These are phyloP conservation scores for Holacanthus passer DNA, from an alignment of 2,113 vertebrate species.

Conservation along the genomic window DNA sequence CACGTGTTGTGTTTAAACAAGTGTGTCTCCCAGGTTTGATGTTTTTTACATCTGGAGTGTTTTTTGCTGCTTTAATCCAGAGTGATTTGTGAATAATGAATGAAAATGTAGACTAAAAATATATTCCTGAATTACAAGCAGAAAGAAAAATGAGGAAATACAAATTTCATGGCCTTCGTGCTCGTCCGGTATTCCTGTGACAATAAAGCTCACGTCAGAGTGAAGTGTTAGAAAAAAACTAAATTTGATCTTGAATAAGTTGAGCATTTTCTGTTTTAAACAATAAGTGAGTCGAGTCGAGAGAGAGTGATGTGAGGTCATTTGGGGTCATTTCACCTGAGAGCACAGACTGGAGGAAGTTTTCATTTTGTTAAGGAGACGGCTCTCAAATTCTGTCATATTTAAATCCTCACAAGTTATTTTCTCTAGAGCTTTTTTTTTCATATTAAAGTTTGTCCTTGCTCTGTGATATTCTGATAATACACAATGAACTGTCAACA, in stretches of 20 bases:
- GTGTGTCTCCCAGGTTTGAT: slow-evolving; percentile 23
- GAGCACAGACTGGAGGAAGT: background rate
- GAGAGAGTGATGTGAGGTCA: background rate
- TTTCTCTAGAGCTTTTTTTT: background rate
- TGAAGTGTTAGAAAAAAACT: background rate
- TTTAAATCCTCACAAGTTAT: background rate
- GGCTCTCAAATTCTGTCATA: background rate
- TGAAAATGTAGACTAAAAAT: slow-evolving; percentile 12
- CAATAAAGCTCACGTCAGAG: background rate
- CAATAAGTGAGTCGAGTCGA: background rate
- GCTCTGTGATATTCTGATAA: background rate
- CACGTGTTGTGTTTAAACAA: slow-evolving; percentile 27
- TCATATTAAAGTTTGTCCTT: background rate
- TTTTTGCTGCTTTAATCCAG: slow-evolving; percentile 17
- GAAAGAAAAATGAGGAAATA: background rate
- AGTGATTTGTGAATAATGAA: slow-evolving; percentile 30
- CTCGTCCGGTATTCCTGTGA: background rate
- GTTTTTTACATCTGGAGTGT: slow-evolving; percentile 4
- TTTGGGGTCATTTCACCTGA: background rate
- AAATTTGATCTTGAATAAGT: background rate
- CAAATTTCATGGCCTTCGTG: background rate
- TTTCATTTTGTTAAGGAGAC: background rate
- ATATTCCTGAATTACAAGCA: background rate
- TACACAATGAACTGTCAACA: background rate
- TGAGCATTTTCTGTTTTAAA: background rate